Percentiles rank a stretch among this genome's conserved stretches.
phyloP scores from a whole-genome alignment of 2,888 invertebrate genomes.

The Nymphalis c-album region DNA sequence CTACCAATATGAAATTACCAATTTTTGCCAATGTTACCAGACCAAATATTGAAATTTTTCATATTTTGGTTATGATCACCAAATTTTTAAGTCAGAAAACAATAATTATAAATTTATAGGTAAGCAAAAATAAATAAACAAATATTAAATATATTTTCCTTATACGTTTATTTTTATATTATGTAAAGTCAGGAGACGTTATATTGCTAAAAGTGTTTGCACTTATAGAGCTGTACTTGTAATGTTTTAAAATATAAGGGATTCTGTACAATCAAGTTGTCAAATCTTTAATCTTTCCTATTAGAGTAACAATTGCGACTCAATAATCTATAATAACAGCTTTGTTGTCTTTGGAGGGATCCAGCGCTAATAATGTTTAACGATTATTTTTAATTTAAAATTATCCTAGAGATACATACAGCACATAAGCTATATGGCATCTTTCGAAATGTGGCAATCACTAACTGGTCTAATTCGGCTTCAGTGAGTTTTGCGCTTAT shows the following conservation, averaged over 20 bases:
- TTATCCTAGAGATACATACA: no score
- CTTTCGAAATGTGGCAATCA: no score
- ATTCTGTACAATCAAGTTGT: conserved; percentile 26
- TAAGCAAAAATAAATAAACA: no score
- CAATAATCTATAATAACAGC: conserved; percentile 11
- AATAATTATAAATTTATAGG: not conserved
- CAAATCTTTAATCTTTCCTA: conserved; percentile 26
- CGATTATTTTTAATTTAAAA: no score
- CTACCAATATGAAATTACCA: conserved; percentile 57
- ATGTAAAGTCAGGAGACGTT: no score
- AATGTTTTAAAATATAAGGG: not conserved
- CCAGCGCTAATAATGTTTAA: not conserved
- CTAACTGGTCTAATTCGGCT: no score
- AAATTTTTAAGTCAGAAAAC: not conserved
- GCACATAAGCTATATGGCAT: no score
- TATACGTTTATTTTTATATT: no score
- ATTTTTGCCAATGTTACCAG: conserved; percentile 47
- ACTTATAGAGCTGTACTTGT: no score
- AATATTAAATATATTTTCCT: no score
- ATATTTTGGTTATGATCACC: not conserved
- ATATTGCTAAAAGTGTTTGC: no score
- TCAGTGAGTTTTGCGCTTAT: no score
- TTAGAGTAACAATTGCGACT: conserved; percentile 7
- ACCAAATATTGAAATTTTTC: not conserved
- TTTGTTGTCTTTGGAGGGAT: conserved; percentile 4